Base-by-base conservation (phyloP, 2,888 invertebrate species). In the Drosophila monieri region DNA sequence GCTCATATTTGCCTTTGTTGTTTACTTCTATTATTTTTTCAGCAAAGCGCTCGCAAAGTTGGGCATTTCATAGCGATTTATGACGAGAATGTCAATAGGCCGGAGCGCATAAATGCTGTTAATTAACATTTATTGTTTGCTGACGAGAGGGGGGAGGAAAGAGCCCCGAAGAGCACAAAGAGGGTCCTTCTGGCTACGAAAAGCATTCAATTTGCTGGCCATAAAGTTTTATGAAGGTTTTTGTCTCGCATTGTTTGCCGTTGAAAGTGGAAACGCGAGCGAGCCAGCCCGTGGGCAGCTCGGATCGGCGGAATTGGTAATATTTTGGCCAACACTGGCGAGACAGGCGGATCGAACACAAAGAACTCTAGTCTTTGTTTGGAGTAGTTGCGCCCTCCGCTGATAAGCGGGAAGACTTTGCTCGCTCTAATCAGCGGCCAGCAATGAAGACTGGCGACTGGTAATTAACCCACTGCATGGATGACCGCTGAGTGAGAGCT, bases 381-480 rank as follows among this genome's bases (percentile, higher is more conserved):
- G 21, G 21, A 43, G 12, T 21, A 21, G 12, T 21, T 21, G 23
- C 18, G 47, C 48, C n/a, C 51, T 39, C 4, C 6, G 9, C 52
- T 76, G 78, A 78, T 78, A 77, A 79, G 70, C 55, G 10, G 18
- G 18, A 35, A 47, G 61, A 41, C 52, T 67, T 59, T 74, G 80
- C 48, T 52, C 61, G 65, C 67, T 51, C 57, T 80, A 78, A 78
- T 78, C 78, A 68, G 77, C 43, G 30, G 51, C 39, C 51, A 23
- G 12, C 37, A 15, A 70, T 78, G 74, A 74, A 74, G 73, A 71
- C 75, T 74, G 81, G 80, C 80, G 80, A 79, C 79, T 73, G 71
- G 77, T 81, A 81, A 83, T 84, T 83, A 83, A 84, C 84, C 83
- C 76, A 83, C 84, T 83, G 79, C 81, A 83, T 83, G 84, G 79